phyloP scores from a whole-genome alignment of 2,797 vertebrate species.

The Channa striata region DNA sequence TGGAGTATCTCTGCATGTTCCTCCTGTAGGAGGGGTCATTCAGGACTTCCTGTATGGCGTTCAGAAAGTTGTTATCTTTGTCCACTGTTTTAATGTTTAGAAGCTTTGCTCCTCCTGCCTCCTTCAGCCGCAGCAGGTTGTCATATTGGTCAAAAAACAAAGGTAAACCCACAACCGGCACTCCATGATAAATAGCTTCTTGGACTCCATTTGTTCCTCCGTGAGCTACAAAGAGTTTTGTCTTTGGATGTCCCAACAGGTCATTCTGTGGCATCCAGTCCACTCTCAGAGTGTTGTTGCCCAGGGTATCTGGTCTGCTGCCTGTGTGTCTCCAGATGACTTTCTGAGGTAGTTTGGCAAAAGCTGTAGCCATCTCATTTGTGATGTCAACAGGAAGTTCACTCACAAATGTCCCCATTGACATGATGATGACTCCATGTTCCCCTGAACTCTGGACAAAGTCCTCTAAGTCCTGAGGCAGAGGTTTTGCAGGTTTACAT shows the following conservation, averaged over 20 bases:
- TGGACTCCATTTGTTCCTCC: constrained; percentile 80
- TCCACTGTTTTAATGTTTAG: constrained; percentile 49
- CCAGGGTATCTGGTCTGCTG: constrained; percentile 68
- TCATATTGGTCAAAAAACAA: constrained; percentile 81
- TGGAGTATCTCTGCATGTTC: constrained; percentile 81
- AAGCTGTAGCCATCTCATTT: constrained; percentile 75
- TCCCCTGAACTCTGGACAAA: constrained; percentile 82
- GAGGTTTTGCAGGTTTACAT: constrained; percentile 78
- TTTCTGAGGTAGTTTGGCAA: constrained; percentile 82
- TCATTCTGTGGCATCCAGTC: constrained; percentile 85
- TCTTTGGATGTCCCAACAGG: constrained; percentile 78
- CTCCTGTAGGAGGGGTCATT: constrained; percentile 72
- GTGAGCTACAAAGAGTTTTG: constrained; percentile 78
- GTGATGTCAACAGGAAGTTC: constrained; percentile 72
- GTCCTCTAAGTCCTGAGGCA: constrained; percentile 76
- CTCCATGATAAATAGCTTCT: constrained; percentile 80
- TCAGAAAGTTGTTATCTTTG: constrained; percentile 65
- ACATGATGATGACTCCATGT: constrained; percentile 84
- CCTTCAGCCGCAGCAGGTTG: constrained; percentile 69
- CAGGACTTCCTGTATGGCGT: constrained; percentile 76
- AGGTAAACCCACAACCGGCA: constrained; percentile 68
- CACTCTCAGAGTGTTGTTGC: constrained; percentile 81
- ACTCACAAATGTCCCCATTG: constrained; percentile 76
- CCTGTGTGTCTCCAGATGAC: constrained; percentile 83
- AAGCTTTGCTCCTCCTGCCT: constrained; percentile 69